Percentiles rank a stretch among this genome's conserved stretches.
Evolutionary conservation across 2,888 invertebrate species (phyloP).

Genomic region (Tinea pellionella): DNA sequence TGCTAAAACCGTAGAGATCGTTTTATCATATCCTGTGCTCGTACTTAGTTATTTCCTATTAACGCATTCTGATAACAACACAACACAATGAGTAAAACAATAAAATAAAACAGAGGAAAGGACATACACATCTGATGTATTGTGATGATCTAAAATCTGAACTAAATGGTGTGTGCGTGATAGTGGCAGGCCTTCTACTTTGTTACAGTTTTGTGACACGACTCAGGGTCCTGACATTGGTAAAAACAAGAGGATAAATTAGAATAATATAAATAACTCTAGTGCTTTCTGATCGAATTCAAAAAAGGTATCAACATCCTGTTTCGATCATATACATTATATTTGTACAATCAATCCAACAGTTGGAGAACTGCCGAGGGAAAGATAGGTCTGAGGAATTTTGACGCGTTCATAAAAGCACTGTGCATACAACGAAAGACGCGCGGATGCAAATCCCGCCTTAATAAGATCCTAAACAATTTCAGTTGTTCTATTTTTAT

Average conservation of each 20-base stretch:
- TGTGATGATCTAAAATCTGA: not conserved
- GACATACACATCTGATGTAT: not conserved
- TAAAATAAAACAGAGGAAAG: not conserved
- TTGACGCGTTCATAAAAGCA: too few species aligned
- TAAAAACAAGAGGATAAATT: not conserved
- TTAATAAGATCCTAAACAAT: too few species aligned
- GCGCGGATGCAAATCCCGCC: too few species aligned
- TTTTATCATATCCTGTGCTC: constrained; percentile 51
- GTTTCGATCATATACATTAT: too few species aligned
- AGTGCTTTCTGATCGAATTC: too few species aligned
- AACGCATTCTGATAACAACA: constrained; percentile 32
- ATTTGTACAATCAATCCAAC: too few species aligned
- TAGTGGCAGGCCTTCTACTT: constrained; percentile 4
- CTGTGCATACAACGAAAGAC: too few species aligned
- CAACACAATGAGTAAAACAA: constrained; percentile 21
- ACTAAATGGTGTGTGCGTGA: not conserved
- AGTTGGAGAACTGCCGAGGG: too few species aligned
- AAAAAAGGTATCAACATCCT: too few species aligned
- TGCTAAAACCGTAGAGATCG: constrained; percentile 34
- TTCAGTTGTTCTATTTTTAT: too few species aligned
- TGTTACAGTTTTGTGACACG: not conserved
- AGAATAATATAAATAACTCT: too few species aligned
- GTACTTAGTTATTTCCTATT: constrained; percentile 49
- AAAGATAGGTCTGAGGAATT: too few species aligned
- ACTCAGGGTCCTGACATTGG: not conserved